phyloP scores from a whole-genome alignment of 2,888 invertebrate genomes.

The Orgyia antiqua region DNA sequence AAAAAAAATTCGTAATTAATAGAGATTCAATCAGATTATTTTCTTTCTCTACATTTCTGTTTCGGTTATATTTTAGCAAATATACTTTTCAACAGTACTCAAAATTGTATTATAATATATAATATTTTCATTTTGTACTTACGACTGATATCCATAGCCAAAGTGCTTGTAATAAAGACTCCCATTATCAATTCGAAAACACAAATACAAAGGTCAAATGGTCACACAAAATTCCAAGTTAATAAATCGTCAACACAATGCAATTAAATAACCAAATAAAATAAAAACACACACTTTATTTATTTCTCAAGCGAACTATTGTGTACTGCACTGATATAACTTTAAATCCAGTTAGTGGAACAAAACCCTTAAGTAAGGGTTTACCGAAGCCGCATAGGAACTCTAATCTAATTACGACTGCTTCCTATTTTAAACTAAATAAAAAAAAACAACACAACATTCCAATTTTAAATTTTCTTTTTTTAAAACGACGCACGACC shows the following conservation, averaged over 20 bases:
- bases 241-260: conserved; percentile 9
- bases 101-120: too few relatives aligned
- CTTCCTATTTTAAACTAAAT: conserved; percentile 18
- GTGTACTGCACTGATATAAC: conserved; percentile 26
- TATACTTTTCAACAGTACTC: too few relatives aligned
- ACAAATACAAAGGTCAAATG: conserved; percentile 11
- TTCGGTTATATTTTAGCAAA: too few relatives aligned
- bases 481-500: conserved; percentile 32
- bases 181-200: conserved; percentile 43
- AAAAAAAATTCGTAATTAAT: too few relatives aligned
- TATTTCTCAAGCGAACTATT: conserved; percentile 25
- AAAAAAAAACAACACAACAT: conserved; percentile 9
- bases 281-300: conserved; percentile 25
- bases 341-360: conserved; percentile 42
- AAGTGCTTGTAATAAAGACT: conserved; percentile 57
- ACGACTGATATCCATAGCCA: conserved; percentile 71
- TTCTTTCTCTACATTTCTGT: too few relatives aligned
- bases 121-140: too few relatives aligned
- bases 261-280: not conserved
- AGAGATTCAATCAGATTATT: too few relatives aligned
- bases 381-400: conserved; percentile 49
- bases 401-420: conserved; percentile 45
- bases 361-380: conserved; percentile 36
- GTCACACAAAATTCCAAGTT: conserved; percentile 2
- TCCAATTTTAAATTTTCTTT: conserved; percentile 18